Evolutionary conservation across 2,888 invertebrate species (phyloP), one percentile per base, ranked within the genome.

Genomic region (Philereme transversata): DNA sequence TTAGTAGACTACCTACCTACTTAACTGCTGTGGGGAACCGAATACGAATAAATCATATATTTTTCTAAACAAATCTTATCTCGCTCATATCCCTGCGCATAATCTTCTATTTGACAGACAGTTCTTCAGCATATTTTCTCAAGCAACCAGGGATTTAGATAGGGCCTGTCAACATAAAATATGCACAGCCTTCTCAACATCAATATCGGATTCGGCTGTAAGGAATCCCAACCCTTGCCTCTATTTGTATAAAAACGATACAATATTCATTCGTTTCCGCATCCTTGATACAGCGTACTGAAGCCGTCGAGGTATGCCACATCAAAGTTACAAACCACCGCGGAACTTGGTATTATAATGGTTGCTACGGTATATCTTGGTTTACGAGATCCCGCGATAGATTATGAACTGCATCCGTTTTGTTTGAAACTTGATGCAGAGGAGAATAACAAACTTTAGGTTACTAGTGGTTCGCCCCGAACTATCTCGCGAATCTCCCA

Each of bases 241-340:
- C 43, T 47, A 53, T 57, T 57, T 38, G 41, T 38, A 49, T 50
- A 38, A 50, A 56, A 60, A 11, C 43, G 36, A 51, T 54, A 54
- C 54, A 54, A 53, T 48, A 59, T 52, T 54, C 41, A 53, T 63
- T 59, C 56, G 51, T 51, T 51, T 59, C 49, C 52, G 49, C 35
- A 55, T 53, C 41, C 46, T 46, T 49, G 48, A 33, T 43, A 45
- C 45, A 34, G 35, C 35, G 40, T 36, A 46, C 45, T 11, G 58
- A 52, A 52, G 35, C 48, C 44, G 43, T 34, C 10, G n/a, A 54
- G 46, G 38, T 38, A 53, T 22, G 49, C 33, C 33, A 10, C 11
- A 22, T 4, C 41, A 54, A 62, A 57, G 62, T 57, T 62, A 62
- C 54, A 46, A 22, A 46, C 47, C 8, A n/a, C 36, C 36, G 22